Evolutionary conservation across 2,888 invertebrate species (phyloP).

Genomic region (Drosophila koepferae): DNA sequence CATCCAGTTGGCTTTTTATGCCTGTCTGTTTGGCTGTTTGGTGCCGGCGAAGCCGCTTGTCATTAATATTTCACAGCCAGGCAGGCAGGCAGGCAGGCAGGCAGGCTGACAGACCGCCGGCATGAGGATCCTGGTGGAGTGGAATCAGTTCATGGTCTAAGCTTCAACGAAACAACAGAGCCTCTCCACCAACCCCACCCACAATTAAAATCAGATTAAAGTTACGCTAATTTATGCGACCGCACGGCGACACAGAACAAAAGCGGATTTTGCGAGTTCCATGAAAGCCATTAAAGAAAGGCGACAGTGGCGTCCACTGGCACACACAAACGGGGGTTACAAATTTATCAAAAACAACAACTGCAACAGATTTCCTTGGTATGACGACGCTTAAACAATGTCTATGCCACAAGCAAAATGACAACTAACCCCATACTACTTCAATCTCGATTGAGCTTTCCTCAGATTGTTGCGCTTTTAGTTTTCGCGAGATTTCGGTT

Average conservation of each 20-base stretch:
- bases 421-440: neutral
- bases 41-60: constrained; percentile 43
- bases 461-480: constrained; percentile 40
- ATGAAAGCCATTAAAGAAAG: constrained; percentile 34
- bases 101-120: constrained; percentile 7
- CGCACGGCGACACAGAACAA: constrained; percentile 80
- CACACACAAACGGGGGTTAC: neutral
- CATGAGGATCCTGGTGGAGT: neutral
- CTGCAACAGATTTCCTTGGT: neutral
- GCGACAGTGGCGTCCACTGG: constrained; percentile 4
- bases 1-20: constrained; percentile 54
- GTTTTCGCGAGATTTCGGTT: constrained; percentile 39
- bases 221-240: constrained; percentile 83
- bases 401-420: constrained; percentile 9
- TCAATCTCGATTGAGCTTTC: constrained; percentile 18
- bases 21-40: constrained; percentile 27
- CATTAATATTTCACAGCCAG: constrained; percentile 74
- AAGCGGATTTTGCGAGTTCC: constrained; percentile 57
- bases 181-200: constrained; percentile 22
- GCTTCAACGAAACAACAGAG: constrained; percentile 51
- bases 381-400: constrained; percentile 9
- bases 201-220: constrained; percentile 83
- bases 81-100: constrained; percentile 17
- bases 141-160: constrained; percentile 48
- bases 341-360: constrained; percentile 8